Conservation (phyloP, 2,888 invertebrate species). For the Sicus ferrugineus region DNA sequence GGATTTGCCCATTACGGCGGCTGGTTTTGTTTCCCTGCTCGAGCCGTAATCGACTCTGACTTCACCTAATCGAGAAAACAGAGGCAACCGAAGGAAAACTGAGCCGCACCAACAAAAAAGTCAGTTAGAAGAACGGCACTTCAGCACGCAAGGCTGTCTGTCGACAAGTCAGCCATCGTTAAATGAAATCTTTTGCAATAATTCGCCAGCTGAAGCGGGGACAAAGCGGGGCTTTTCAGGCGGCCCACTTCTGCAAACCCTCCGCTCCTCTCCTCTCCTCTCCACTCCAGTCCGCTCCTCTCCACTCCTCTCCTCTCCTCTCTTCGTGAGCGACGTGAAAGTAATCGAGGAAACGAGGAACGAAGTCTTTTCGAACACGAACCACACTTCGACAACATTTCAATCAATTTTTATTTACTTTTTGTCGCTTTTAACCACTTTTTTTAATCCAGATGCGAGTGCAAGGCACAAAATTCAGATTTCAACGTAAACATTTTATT, state of each 20-base stretch:
- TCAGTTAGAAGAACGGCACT: not conserved
- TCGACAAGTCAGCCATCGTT: conserved; percentile 33
- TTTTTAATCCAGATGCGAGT: too few species aligned
- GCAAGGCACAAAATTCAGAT: conserved; percentile 13
- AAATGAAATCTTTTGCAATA: conserved; percentile 30
- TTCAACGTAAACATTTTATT: conserved; percentile 31
- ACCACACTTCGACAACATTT: conserved; percentile 26
- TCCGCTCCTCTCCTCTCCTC: too few species aligned
- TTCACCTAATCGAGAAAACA: not conserved
- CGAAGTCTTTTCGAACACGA: not conserved
- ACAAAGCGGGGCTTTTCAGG: conserved; percentile 2
- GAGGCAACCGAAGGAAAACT: not conserved
- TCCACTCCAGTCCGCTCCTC: not conserved
- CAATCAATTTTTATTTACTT: conserved; percentile 18
- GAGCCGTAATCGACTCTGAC: not conserved
- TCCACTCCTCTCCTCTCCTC: not conserved
- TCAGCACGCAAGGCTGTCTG: conserved; percentile 27
- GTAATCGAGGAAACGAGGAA: not conserved
- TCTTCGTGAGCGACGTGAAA: not conserved
- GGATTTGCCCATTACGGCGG: not conserved
- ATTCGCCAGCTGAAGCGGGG: conserved; percentile 23
- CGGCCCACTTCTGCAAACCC: too few species aligned
- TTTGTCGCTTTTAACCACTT: conserved; percentile 3
- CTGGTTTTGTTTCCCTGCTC: not conserved
- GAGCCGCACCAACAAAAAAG: not conserved